Evolutionary conservation across 2,113 vertebrate genomes (phyloP), one percentile per base, ranked within the genome.

Genomic region (Neogobius melanostomus): DNA sequence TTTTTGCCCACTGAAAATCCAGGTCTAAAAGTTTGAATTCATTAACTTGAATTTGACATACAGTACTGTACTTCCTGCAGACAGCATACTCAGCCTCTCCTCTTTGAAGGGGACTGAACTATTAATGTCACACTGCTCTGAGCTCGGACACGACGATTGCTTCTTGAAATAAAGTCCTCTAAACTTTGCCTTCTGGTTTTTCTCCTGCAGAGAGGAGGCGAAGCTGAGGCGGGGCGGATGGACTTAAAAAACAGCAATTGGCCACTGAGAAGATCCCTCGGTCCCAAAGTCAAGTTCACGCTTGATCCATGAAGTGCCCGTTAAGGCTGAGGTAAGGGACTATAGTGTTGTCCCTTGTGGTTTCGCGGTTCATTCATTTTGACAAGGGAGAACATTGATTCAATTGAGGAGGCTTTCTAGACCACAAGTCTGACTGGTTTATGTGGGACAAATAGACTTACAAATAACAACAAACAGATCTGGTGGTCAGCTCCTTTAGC

Each of bases 301-400:
- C 7, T 44, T 61, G 59, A 61, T 45, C 59, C 59, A n/a, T 61
- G 59, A 61, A 61, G 59, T 61, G 59, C n/a, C n/a, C n/a, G 59
- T 61, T 61, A 61, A 61, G 8, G 43, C 59, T 61, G 59, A 61
- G 59, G 59, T 61, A 61, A 43, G 15, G 15, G 28, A 36, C 28
- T 36, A 36, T 36, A 10, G 11, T 15, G 12, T 7, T 6, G 56
- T 15, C 56, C 14, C 7, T 42, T 15, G 56, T 11, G 11, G 21
- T 14, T 59, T 36, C 11, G 0, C 28, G 9, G 54, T 57, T 11
- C 54, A 57, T 57, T 53, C 7, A 53, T 53, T 53, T 57, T 57
- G 54, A 21, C 54, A 36, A 28, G 6, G 21, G 8, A 12, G 28
- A n/a, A 36, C 36, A 21, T 11, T 28, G 36, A 57, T 7, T 57